Percentiles rank a stretch among this genome's conserved stretches.
phyloP scores from a whole-genome alignment of 2,113 vertebrate species.

The Onychostoma macrolepis region DNA sequence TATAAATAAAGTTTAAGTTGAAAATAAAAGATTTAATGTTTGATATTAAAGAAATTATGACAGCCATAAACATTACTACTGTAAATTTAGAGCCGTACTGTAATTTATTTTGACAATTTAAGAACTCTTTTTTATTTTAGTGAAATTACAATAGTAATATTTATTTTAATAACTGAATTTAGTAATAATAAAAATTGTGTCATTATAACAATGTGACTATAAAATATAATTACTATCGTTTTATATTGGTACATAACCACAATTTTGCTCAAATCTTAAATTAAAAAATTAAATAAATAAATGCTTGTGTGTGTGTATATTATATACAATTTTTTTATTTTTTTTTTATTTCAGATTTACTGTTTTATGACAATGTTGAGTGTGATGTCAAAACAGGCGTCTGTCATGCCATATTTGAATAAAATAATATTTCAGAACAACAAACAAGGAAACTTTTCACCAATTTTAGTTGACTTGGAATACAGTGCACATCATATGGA shows the following conservation, averaged over 20 bases:
- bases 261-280: too few relatives aligned
- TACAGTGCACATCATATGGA: too few relatives aligned
- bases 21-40: not conserved
- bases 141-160: not conserved
- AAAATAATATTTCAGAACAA: not conserved
- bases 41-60: not conserved
- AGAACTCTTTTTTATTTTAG: not conserved
- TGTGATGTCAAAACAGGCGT: too few relatives aligned
- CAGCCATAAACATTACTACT: not conserved
- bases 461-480: too few relatives aligned
- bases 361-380: not conserved
- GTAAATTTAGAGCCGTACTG: not conserved
- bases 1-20: too few relatives aligned
- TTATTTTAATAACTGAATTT: too few relatives aligned
- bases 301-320: not conserved
- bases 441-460: too few relatives aligned
- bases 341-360: too few relatives aligned
- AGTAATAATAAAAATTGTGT: too few relatives aligned
- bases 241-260: not conserved
- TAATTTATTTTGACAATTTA: too few relatives aligned
- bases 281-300: too few relatives aligned
- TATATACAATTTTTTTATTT: not conserved
- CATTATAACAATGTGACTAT: not conserved
- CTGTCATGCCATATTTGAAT: too few relatives aligned
- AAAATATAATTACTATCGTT: not conserved